Evolutionary conservation across 2,888 invertebrate genomes (phyloP).

Genomic region (Oasisia sp.): DNA sequence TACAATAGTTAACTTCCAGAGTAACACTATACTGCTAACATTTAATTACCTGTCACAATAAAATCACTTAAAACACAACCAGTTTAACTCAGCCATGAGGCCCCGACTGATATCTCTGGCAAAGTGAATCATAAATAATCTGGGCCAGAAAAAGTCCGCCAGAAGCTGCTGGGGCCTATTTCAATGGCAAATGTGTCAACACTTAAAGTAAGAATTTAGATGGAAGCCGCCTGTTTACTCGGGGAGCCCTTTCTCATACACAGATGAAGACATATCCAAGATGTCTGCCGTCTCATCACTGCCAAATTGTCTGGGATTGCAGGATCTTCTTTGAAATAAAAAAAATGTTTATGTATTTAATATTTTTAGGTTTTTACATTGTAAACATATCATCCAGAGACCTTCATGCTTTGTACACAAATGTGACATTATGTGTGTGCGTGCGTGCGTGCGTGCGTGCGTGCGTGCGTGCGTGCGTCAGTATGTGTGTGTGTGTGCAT

Average conservation of each 20-base stretch:
- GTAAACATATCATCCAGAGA: too few relatives aligned
- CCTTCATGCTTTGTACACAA: too few relatives aligned
- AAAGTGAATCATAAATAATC: neutral
- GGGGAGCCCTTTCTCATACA: neutral
- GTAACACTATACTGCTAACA: too few relatives aligned
- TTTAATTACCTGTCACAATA: neutral
- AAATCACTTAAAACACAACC: neutral
- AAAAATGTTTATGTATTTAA: neutral
- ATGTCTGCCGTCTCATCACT: neutral
- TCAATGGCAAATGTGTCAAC: neutral
- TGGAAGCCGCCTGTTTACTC: neutral
- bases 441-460: neutral
- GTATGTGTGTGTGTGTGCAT: too few relatives aligned
- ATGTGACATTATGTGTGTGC: neutral
- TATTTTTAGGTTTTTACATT: too few relatives aligned
- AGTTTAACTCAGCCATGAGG: neutral
- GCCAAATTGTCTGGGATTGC: neutral
- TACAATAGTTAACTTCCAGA: too few relatives aligned
- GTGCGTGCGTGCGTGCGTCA: neutral
- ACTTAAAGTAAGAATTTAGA: neutral
- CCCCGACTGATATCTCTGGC: neutral
- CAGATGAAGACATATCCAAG: neutral
- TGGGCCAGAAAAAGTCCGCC: neutral
- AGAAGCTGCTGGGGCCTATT: neutral
- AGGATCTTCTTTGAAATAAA: neutral